A percentile compares a stretch with the other conserved stretches of the same genome.
Evolutionary conservation across 2,797 vertebrate genomes (phyloP).

Genomic region (Selene dorsalis): DNA sequence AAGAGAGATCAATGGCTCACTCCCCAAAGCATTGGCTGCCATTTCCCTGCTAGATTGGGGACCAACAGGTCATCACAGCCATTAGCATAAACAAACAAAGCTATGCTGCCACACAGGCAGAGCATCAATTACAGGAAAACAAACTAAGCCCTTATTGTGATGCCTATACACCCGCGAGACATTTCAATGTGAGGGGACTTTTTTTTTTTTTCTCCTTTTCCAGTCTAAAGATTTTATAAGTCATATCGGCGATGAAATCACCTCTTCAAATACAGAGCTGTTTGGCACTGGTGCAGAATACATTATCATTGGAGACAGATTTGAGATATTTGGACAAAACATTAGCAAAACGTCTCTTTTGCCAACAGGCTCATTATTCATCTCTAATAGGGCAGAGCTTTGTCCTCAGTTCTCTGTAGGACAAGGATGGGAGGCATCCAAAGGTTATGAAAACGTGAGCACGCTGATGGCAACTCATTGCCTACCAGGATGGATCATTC

Average conservation of each 20-base stretch:
- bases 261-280: conserved; percentile 66
- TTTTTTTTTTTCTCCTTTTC: conserved; percentile 25
- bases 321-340: conserved; percentile 80
- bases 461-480: conserved; percentile 56
- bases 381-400: conserved; percentile 74
- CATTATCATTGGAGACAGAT: conserved; percentile 80
- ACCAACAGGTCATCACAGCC: conserved; percentile 82
- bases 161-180: conserved; percentile 62
- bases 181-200: conserved; percentile 39
- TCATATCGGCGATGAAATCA: conserved; percentile 71
- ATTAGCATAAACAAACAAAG: conserved; percentile 87
- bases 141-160: conserved; percentile 74
- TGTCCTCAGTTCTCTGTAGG: conserved; percentile 73
- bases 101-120: conserved; percentile 63
- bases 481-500: conserved; percentile 48
- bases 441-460: conserved; percentile 72
- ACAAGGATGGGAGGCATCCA: conserved; percentile 74
- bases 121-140: conserved; percentile 80
- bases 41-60: conserved; percentile 83
- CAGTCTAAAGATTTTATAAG: conserved; percentile 62
- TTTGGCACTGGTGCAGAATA: conserved; percentile 73
- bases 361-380: conserved; percentile 82
- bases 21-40: conserved; percentile 81
- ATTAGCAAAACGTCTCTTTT: conserved; percentile 77
- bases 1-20: conserved; percentile 81